Percentiles rank a stretch among this genome's conserved stretches.
These are phyloP conservation scores for Whitmania pigra DNA, from an alignment of 1,140 invertebrate genomes.

Conservation along the genomic window DNA sequence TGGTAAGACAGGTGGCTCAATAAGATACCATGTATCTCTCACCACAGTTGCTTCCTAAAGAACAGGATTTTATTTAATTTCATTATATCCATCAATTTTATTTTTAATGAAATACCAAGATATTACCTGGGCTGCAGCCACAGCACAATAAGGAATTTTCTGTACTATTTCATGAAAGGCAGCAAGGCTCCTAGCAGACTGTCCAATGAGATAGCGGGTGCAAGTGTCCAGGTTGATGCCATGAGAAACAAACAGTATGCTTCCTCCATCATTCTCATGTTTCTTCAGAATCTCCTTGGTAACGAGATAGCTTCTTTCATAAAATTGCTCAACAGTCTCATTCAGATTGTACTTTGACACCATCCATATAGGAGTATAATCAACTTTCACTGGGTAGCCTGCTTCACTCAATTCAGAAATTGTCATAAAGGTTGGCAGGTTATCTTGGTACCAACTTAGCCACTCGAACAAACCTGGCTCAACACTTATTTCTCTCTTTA, in stretches of 20 bases:
- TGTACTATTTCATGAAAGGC: constrained; percentile 57
- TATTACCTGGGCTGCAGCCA: constrained; percentile 40
- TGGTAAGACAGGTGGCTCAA: constrained; percentile 25
- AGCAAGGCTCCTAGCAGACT: constrained; percentile 48
- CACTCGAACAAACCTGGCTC: constrained; percentile 85
- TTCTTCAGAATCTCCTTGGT: constrained; percentile 36
- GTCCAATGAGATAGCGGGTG: constrained; percentile 60
- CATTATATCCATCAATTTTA: not conserved
- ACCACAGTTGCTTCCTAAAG: constrained; percentile 20
- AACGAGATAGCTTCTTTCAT: constrained; percentile 47
- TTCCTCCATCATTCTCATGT: constrained; percentile 47
- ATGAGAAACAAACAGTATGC: constrained; percentile 69
- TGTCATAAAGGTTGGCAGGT: constrained; percentile 65
- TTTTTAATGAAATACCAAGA: not conserved
- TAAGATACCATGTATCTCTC: constrained; percentile 26
- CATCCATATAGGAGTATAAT: constrained; percentile 17
- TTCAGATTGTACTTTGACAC: constrained; percentile 29
- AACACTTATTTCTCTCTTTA: constrained; percentile 52
- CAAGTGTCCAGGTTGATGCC: constrained; percentile 71
- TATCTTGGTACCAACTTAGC: constrained; percentile 73
- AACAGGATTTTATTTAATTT: not conserved
- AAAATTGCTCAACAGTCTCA: constrained; percentile 54
- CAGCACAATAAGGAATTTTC: constrained; percentile 60
- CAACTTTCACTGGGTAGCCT: constrained; percentile 50
- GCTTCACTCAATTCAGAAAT: constrained; percentile 55